Conservation (phyloP, 2,113 vertebrate species). For the Synchiropus splendidus region DNA sequence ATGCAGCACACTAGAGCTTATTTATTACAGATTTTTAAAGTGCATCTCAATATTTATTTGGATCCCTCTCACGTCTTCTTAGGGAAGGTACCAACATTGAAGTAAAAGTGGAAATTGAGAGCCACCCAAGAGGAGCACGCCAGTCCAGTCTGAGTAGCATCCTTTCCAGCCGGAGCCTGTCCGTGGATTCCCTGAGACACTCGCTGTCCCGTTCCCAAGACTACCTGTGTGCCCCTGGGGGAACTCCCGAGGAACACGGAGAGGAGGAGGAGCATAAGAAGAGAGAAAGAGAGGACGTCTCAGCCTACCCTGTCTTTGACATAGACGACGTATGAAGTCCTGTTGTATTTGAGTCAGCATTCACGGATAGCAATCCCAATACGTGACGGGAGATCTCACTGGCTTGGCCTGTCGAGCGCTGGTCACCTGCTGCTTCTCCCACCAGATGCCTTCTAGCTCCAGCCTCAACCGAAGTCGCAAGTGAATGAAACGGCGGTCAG, state of each 20-base stretch:
- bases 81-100: slow-evolving; percentile 73
- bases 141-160: slow-evolving; percentile 73
- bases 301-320: slow-evolving; percentile 44
- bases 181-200: slow-evolving; percentile 67
- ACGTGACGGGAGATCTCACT: slow-evolving; percentile 3
- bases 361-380: slow-evolving; percentile 11
- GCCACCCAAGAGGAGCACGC: slow-evolving; percentile 51
- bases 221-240: slow-evolving; percentile 57
- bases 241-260: slow-evolving; percentile 38
- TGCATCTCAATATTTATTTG: no score
- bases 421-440: slow-evolving; percentile 44
- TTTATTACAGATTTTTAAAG: no score
- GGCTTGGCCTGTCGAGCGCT: slow-evolving; percentile 27
- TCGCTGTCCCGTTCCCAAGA: slow-evolving; percentile 60
- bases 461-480: slow-evolving; percentile 23
- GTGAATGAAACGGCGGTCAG: slow-evolving; percentile 6
- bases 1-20: no score
- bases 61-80: no score
- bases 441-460: slow-evolving; percentile 63
- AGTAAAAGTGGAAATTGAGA: slow-evolving; percentile 75
- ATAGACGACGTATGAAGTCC: slow-evolving; percentile 49
- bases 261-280: slow-evolving; percentile 9
- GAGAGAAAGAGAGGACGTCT: slow-evolving; percentile 30
- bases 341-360: slow-evolving; percentile 27
- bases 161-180: slow-evolving; percentile 70